Base-by-base conservation (phyloP, 2,113 vertebrate species). In the Anseranas semipalmata region DNA sequence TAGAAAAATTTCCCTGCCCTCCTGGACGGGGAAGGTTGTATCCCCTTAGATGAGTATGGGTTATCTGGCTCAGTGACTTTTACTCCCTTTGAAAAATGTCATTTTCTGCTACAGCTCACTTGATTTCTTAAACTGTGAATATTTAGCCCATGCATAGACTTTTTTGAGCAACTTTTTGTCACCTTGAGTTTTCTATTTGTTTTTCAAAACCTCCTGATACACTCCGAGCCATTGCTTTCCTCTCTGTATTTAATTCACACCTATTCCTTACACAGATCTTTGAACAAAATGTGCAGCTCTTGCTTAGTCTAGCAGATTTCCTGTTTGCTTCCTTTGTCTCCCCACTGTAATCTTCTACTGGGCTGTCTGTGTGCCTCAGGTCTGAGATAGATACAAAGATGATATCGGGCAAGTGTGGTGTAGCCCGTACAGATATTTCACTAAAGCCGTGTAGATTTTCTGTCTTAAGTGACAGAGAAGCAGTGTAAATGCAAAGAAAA, bases 251-350 rank as follows among this genome's bases (percentile, higher is more conserved):
- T 55, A n/a, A 33, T 73, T 56, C 81, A 62, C 32, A 67, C 88
- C 77, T 37, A 87, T 90, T 90, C 95, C 96, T 82, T 43, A 32
- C 7, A 1, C 72, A 74, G 80, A 30, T 35, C 76, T 81, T 41
- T 89, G 86, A 90, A 20, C 68, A 10, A 85, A 62, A 76, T 20
- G 39, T 72, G 76, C 19, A 32, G 41, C 77, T 92, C 37, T 5
- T 75, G 70, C 79, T 96, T 59, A 48, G 87, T 95, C 96, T 94
- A 60, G 91, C 96, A 95, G 80, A 8, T 95, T 97, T 97, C 97
- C 97, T 95, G 95, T 97, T 97, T 96, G 84, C 91, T 91, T 88
- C 90, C 95, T 89, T 79, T 81, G 66, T 82, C 91, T 94, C 91
- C 85, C 22, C 92, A 35, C 63, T 66, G 50, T 85, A 88, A 24